Evolutionary conservation across 2,888 invertebrate genomes (phyloP), one percentile per base, ranked within the genome.

Genomic region (Ornithoptera alexandrae): DNA sequence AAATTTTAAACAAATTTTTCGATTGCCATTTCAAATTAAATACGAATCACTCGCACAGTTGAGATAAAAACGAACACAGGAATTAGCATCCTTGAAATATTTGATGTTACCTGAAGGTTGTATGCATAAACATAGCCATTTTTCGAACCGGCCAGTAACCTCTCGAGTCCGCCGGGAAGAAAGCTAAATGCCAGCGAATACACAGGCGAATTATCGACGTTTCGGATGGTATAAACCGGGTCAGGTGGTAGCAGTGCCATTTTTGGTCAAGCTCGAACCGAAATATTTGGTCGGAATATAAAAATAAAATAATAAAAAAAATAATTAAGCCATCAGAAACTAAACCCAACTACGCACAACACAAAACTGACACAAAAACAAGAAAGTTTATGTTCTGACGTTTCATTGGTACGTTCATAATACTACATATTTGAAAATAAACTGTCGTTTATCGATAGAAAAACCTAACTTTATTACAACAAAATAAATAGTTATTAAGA

Each of bases 241-340:
- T 96, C 96, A 67, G 96, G 96, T 74, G 96, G 96, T 89, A 95
- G 89, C 79, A 96, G 93, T 82, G 96, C 95, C 96, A 95, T 96
- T 76, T 83, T 81, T 84, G 89, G 88, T 89, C 89, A 91, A 92
- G 89, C 90, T 88, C 84, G 78, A 90, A 91, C 87, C 86, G 81
- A 90, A 91, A 90, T 84, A 83, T 85, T 79, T 80, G 80, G 81
- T 82, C 78, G 84, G 81, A 87, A 86, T 85, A 83, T 81, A 81
- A 88, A 92, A 87, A 82, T 87, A 89, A 90, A 87, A 82, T 84
- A 83, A 85, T 87, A 86, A 75, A 76, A 81, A 86, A 91, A 87
- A 86, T 87, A 90, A 89, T 91, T 83, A 92, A 91, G 92, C 91
- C 92, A 92, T 92, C 81, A 89, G 90, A 88, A 92, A 92, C 87